Evolutionary conservation across 1,140 invertebrate species (phyloP), one percentile per base, ranked within the genome.

Genomic region (Sarcophaga bullata): DNA sequence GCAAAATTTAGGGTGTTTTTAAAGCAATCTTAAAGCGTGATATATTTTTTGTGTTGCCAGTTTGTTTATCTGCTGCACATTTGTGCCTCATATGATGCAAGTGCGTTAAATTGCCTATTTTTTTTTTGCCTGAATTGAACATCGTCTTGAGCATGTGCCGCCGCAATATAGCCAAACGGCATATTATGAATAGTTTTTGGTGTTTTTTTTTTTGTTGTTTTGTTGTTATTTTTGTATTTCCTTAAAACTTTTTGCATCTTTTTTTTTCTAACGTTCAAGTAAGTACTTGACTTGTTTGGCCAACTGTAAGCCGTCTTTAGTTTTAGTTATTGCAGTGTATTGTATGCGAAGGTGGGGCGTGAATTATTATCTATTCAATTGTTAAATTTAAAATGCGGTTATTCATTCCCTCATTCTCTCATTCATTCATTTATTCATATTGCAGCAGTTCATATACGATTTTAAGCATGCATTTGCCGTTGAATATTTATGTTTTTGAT

Each of bases 321-420:
- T 8, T 11, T 19, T 25, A 47, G 15, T 54, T 25, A 46, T 68
- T 68, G 19, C 25, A n/a, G 25, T 37, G 25, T 85, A 81, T 46
- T 68, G 11, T 52, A 47, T 82, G 49, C 25, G 80, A 87, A 84
- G 87, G 87, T 86, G 87, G 87, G 85, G 86, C 88, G 86, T 89
- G 88, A 89, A 86, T 89, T 89, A 89, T 89, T 89, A 89, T 89
- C 88, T 89, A 89, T 89, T 89, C 88, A 89, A 89, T 89, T 89
- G 88, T 87, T 87, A 86, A 86, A 87, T 84, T 88, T 88, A 84
- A 82, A 82, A 72, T 78, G 75, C 75, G 75, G 75, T 78, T 80
- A 58, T 68, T 62, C 80, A 80, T 62, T 46, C 46, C 11, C 17
- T 9, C 47, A 11, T n/a, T 80, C 9, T 5, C 50, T 80, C 25